Percentiles rank a stretch among this genome's conserved stretches.
These are phyloP conservation scores for Tupiocoris notatus DNA, from an alignment of 2,888 invertebrate species.

Conservation along the genomic window DNA sequence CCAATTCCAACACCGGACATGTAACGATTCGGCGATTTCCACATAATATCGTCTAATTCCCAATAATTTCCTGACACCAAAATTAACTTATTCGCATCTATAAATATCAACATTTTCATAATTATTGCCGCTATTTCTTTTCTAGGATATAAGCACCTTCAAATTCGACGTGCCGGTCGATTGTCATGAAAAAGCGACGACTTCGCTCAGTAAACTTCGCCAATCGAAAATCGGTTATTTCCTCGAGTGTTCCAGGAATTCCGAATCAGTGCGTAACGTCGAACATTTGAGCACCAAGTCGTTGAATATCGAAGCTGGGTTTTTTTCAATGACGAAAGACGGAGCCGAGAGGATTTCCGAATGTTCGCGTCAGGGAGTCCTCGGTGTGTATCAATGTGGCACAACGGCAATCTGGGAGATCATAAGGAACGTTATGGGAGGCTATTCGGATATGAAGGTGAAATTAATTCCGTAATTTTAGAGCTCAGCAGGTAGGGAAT, in stretches of 20 bases:
- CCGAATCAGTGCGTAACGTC: slow-evolving; percentile 10
- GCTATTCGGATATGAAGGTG: slow-evolving; percentile 29
- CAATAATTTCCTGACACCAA: too few relatives aligned
- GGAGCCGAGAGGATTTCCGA: slow-evolving; percentile 2
- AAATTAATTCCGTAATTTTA: too few relatives aligned
- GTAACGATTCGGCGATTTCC: too few relatives aligned
- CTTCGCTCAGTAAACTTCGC: neutral
- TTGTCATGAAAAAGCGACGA: slow-evolving; percentile 14
- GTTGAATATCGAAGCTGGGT: neutral
- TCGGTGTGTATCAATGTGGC: slow-evolving; percentile 15
- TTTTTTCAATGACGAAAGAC: slow-evolving; percentile 14
- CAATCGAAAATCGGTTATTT: slow-evolving; percentile 16
- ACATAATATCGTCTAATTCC: too few relatives aligned
- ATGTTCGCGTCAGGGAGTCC: slow-evolving; percentile 1
- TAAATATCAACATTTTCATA: too few relatives aligned
- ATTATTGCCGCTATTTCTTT: too few relatives aligned
- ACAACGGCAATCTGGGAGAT: slow-evolving; percentile 16
- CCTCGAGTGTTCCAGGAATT: slow-evolving; percentile 7
- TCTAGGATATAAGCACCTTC: slow-evolving; percentile 15
- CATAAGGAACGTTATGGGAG: slow-evolving; percentile 14
- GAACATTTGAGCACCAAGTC: slow-evolving; percentile 7
- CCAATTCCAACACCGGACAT: too few relatives aligned
- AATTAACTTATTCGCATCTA: too few relatives aligned
- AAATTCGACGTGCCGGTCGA: slow-evolving; percentile 1
- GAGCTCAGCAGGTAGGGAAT: too few relatives aligned